Base-by-base conservation (phyloP, 2,888 invertebrate species). In the Dastarcus helophoroides region DNA sequence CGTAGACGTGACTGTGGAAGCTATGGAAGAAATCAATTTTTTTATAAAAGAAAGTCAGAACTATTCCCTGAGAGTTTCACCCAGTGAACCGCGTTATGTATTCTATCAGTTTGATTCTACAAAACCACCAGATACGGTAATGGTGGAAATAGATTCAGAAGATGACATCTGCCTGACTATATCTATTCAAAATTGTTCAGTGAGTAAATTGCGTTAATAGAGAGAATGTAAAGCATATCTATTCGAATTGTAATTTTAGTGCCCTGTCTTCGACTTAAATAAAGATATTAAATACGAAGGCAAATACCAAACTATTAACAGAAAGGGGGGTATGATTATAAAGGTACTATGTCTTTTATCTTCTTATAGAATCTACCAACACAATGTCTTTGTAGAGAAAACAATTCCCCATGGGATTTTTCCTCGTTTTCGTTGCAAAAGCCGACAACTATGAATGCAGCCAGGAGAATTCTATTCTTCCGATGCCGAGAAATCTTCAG, bases 211-310 rank as follows among this genome's bases (percentile, higher is more conserved):
- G 13, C 8, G 14, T 17, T 30, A 9, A 2, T 34, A 9, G 8
- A 23, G n/a, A 13, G 31, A 10, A 11, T 17, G n/a, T 14, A 9
- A 13, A 32, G 4, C 16, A 32, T 3, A 22, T 17, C 11, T 4
- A 22, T 9, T 9, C 5, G 10, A 22, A 22, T 2, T 16, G 29
- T 25, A 37, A 38, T 69, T 69, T 29, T 53, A 88, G 86, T 88
- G 88, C 54, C 88, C 88, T 6, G 81, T 88, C 2, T 79, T 79
- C 51, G 88, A 88, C 55, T 68, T 80, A 36, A 81, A 83, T 42
- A 67, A 74, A 33, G 82, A 82, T 46, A 76, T 86, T 6, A 64
- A 78, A 33, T 85, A 76, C 45, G 73, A 76, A 36, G 85, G 85
- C 0, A 73, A 71, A 39, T 77, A 73, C 55, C 74, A 86, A 47